Base-by-base conservation (phyloP, 2,888 invertebrate genomes). In the Diplazon laetatorius region DNA sequence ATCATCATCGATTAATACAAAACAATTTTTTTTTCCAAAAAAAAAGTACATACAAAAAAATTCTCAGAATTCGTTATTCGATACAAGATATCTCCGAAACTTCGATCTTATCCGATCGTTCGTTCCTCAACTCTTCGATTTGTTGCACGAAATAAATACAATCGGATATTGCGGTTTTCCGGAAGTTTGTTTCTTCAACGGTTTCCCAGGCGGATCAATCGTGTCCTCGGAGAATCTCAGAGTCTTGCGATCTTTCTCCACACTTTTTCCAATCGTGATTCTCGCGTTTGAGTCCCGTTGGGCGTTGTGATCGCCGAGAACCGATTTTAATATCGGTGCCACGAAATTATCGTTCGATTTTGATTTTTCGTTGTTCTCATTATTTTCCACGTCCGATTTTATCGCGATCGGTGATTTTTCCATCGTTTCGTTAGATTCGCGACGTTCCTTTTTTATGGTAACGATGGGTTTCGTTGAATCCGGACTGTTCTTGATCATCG, bases 201-300 rank as follows among this genome's bases (percentile, higher is more conserved):
- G 68, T 16, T 68, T 79, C 14, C 59, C 14, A n/a, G 73, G 63
- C 48, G 82, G 80, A 66, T 85, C 85, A 0, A 72, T 59, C 25
- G 84, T 84, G 48, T 82, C 85, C 10, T 68, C 50, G 37, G 83
- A 60, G 55, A 85, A 85, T 69, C 78, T 79, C 42, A 85, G 37
- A 20, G 18, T 74, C 70, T 84, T 84, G 18, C 80, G 83, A 1
- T 71, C 81, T 14, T 69, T 82, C 6, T 73, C 78, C 10, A 50
- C 48, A 2, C 39, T 57, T 9, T 76, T 69, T 42, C 55, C 60
- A 16, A 20, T 10, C 6, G 14, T 6, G 6, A 48, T 5, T 6
- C 22, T 71, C 14, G 22, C 9, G 10, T 20, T 66, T 4, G 30
- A 14, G 39, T 14, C 14, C 8, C 2, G 35, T 2, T 74, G 30